Percentiles rank a stretch among this genome's conserved stretches.
Conservation (phyloP, 2,797 vertebrate genomes). For the Ceryle rudis region DNA sequence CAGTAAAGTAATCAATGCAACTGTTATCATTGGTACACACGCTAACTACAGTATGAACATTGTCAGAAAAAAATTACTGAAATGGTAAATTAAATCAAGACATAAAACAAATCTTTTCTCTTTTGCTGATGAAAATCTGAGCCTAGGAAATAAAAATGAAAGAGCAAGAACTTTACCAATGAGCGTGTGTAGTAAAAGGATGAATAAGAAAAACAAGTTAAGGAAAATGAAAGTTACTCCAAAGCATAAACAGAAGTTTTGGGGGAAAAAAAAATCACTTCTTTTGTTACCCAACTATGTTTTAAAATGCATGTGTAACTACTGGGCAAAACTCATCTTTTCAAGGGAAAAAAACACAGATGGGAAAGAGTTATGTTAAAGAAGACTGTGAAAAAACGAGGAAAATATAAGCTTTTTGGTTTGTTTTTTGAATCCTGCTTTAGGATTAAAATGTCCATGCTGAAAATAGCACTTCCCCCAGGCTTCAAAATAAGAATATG, state of each 20-base stretch:
- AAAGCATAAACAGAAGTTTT: background rate
- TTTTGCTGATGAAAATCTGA: conserved; percentile 21
- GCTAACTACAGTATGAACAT: background rate
- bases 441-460: background rate
- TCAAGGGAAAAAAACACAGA: background rate
- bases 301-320: background rate
- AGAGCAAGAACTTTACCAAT: background rate
- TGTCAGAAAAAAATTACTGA: background rate
- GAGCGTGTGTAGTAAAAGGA: background rate
- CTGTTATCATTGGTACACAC: background rate
- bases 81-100: conserved; percentile 34
- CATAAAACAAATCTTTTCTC: background rate
- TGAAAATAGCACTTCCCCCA: background rate
- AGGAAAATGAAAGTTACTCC: background rate
- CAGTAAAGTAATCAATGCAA: conserved; percentile 48
- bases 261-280: background rate
- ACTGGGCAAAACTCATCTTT: background rate
- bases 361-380: background rate
- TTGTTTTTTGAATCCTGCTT: background rate
- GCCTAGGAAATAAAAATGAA: background rate
- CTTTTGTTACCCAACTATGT: background rate
- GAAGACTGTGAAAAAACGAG: background rate
- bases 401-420: background rate
- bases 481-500: background rate
- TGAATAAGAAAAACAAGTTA: background rate